These are phyloP conservation scores for Cynodonichthys magdalenae DNA, from an alignment of 2,797 vertebrate species.

Conservation along the genomic window DNA sequence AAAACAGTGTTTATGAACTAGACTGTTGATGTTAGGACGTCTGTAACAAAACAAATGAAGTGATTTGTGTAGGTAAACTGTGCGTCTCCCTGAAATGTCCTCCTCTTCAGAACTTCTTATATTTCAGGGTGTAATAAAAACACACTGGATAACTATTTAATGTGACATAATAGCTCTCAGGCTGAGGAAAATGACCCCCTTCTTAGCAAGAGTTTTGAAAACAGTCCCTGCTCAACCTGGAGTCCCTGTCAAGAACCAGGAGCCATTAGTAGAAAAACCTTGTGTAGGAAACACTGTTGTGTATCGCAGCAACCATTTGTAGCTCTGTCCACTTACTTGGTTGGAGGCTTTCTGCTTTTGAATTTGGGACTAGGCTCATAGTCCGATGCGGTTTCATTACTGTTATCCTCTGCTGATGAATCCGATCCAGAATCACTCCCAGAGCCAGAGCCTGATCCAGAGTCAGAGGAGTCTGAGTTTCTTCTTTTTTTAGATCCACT, in stretches of 20 bases:
- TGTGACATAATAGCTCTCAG: too few relatives aligned
- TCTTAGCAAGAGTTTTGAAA: too few relatives aligned
- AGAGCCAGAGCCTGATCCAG: slow-evolving; percentile 86
- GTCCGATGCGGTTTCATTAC: slow-evolving; percentile 94
- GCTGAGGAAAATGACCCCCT: too few relatives aligned
- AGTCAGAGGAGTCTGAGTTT: slow-evolving; percentile 84
- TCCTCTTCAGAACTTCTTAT: too few relatives aligned
- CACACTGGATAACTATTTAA: too few relatives aligned
- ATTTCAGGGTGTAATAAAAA: too few relatives aligned
- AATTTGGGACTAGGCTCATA: slow-evolving; percentile 97
- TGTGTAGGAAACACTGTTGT: not conserved
- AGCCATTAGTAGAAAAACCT: not conserved
- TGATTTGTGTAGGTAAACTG: too few relatives aligned
- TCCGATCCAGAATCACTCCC: slow-evolving; percentile 82
- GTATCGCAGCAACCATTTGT: not conserved
- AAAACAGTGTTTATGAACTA: too few relatives aligned
- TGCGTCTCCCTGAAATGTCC: too few relatives aligned
- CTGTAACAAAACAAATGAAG: too few relatives aligned
- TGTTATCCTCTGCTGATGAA: slow-evolving; percentile 88
- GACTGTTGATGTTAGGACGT: too few relatives aligned
- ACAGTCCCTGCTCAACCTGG: not conserved
- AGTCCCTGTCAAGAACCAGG: too few relatives aligned
- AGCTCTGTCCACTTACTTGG: slow-evolving; percentile 79
- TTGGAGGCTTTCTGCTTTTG: slow-evolving; percentile 93
- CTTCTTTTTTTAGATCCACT: slow-evolving; percentile 86